These are phyloP conservation scores for Trissolcus brochymenae DNA, from an alignment of 2,888 invertebrate species.

Conservation along the genomic window DNA sequence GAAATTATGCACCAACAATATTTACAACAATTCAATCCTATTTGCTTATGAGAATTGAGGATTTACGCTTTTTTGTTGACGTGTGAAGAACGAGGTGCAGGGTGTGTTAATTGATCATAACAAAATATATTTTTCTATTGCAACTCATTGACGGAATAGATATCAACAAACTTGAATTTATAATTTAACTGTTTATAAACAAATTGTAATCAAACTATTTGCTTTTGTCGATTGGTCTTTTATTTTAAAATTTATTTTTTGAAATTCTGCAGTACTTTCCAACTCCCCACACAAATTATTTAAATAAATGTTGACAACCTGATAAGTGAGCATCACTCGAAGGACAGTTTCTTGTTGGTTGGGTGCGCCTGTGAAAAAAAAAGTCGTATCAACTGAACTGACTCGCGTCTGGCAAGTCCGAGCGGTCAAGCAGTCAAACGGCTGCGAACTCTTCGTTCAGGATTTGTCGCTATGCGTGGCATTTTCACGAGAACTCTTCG, in stretches of 20 bases:
- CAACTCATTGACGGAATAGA: background rate
- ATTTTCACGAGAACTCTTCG: constrained; percentile 74
- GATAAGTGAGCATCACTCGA: constrained; percentile 70
- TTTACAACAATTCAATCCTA: constrained; percentile 11
- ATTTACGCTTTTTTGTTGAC: no score
- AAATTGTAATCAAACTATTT: no score
- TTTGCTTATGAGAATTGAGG: background rate
- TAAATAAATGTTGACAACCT: constrained; percentile 47
- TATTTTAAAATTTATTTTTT: no score
- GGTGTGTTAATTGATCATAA: no score
- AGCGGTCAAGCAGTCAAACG: constrained; percentile 61
- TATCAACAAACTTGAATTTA: no score
- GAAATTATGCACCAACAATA: no score
- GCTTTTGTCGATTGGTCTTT: no score
- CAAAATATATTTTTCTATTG: no score
- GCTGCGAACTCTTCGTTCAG: constrained; percentile 61
- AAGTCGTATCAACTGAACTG: constrained; percentile 74
- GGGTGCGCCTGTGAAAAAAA: constrained; percentile 74
- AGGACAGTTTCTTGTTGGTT: constrained; percentile 74
- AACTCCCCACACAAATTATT: constrained; percentile 30
- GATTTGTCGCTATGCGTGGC: constrained; percentile 73
- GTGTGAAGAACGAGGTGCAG: no score
- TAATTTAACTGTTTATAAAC: no score
- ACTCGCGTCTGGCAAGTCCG: constrained; percentile 64
- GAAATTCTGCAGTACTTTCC: background rate